phyloP scores from a whole-genome alignment of 2,113 vertebrate genomes.

The Microcebus murinus region DNA sequence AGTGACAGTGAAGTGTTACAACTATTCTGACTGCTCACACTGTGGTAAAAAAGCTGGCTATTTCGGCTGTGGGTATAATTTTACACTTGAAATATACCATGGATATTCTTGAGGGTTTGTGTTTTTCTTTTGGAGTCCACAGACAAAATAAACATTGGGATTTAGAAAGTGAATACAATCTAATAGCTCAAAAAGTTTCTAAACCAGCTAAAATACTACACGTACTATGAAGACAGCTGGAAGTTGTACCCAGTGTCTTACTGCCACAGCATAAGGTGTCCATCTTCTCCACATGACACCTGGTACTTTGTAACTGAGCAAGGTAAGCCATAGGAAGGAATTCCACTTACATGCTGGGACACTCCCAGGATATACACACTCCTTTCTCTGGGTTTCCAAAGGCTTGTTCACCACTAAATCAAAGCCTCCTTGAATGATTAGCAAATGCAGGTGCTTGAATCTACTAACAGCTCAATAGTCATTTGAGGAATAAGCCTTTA shows the following conservation, averaged over 20 bases:
- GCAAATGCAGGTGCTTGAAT: background rate
- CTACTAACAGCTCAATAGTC: background rate
- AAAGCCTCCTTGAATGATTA: background rate
- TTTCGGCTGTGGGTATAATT: background rate
- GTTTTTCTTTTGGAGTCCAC: background rate
- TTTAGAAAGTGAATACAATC: background rate
- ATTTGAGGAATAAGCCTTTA: background rate
- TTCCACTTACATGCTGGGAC: background rate
- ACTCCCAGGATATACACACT: background rate
- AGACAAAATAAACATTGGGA: conserved; percentile 39
- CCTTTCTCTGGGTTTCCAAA: background rate
- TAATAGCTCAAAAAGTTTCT: conserved; percentile 18
- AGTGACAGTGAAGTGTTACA: conserved; percentile 9
- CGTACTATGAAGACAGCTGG: background rate
- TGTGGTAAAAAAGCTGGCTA: background rate
- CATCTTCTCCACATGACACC: background rate
- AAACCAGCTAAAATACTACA: background rate
- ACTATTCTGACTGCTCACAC: background rate
- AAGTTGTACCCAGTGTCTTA: background rate
- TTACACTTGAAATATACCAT: conserved; percentile 31
- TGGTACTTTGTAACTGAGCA: background rate
- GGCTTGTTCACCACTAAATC: background rate
- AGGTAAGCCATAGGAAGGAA: background rate
- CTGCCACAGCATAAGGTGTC: background rate
- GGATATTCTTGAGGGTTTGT: conserved; percentile 29